Percentiles rank a stretch among this genome's conserved stretches.
Evolutionary conservation across 2,888 invertebrate species (phyloP).

Genomic region (Gisinianus flammeolus): DNA sequence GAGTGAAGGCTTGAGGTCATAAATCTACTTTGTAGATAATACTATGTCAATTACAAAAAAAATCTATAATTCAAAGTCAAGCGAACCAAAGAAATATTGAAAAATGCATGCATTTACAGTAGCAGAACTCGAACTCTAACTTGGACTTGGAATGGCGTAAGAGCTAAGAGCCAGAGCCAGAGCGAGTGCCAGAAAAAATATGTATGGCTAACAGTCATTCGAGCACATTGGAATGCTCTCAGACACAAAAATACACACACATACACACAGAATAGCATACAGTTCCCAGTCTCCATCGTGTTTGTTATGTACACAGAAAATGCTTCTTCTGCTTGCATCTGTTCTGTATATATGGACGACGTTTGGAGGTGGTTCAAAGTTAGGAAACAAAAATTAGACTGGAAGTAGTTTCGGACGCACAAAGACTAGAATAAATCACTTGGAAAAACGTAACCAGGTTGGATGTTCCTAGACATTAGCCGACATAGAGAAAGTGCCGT

Average conservation of each 20-base stretch:
- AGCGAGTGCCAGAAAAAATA: too few relatives aligned
- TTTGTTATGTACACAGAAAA: neutral
- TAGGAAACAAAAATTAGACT: constrained; percentile 57
- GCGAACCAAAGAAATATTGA: constrained; percentile 5
- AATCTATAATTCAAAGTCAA: constrained; percentile 29
- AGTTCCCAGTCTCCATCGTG: too few relatives aligned
- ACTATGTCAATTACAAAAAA: constrained; percentile 33
- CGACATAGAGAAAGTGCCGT: constrained; percentile 45
- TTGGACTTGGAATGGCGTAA: neutral
- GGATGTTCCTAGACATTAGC: constrained; percentile 46
- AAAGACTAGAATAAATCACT: constrained; percentile 55
- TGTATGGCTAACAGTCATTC: too few relatives aligned
- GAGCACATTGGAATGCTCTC: too few relatives aligned
- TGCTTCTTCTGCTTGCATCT: too few relatives aligned
- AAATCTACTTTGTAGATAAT: constrained; percentile 21
- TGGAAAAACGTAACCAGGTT: constrained; percentile 52
- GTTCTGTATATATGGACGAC: too few relatives aligned
- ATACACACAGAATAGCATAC: too few relatives aligned
- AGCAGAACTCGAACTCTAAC: neutral
- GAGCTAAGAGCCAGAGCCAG: neutral
- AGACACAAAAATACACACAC: too few relatives aligned
- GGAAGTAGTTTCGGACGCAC: constrained; percentile 50
- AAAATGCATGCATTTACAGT: constrained; percentile 13
- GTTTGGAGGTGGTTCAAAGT: constrained; percentile 49
- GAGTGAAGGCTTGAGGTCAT: neutral